phyloP scores from a whole-genome alignment of 2,113 vertebrate genomes.

The Pomatorhinus ruficollis region DNA sequence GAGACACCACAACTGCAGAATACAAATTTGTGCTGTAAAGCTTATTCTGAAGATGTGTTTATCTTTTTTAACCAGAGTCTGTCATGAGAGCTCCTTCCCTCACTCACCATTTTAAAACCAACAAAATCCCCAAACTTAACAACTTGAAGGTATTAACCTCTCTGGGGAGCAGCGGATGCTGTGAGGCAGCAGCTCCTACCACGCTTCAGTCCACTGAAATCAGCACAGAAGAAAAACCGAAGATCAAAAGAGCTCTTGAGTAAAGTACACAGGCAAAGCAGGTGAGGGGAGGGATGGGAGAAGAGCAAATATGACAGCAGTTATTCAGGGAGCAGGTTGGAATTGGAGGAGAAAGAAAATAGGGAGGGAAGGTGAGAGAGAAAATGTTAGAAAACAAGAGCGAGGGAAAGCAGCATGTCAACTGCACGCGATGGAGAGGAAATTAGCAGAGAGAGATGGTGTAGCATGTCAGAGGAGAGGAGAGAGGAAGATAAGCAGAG shows the following conservation, averaged over 20 bases:
- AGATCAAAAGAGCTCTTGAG: constrained; percentile 46
- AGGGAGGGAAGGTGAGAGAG: neutral
- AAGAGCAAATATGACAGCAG: constrained; percentile 38
- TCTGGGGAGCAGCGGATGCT: neutral
- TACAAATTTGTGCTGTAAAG: neutral
- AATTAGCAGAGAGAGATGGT: constrained; percentile 36
- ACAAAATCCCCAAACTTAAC: neutral
- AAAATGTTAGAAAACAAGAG: neutral
- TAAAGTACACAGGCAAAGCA: neutral
- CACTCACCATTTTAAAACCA: neutral
- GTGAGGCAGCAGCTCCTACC: neutral
- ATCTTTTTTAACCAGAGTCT: neutral
- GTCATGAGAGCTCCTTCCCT: neutral
- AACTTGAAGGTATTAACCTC: constrained; percentile 17
- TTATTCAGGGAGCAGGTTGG: neutral
- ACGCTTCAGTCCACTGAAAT: neutral
- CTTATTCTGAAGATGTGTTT: neutral
- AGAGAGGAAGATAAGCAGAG: constrained; percentile 26
- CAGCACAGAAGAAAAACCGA: neutral
- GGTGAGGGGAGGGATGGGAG: neutral
- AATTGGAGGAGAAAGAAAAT: neutral
- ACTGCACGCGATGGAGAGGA: neutral
- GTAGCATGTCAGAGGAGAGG: constrained; percentile 20
- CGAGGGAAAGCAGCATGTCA: neutral
- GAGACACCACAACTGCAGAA: neutral